phyloP scores from a whole-genome alignment of 2,797 vertebrate genomes.

The Cyprinella venusta region DNA sequence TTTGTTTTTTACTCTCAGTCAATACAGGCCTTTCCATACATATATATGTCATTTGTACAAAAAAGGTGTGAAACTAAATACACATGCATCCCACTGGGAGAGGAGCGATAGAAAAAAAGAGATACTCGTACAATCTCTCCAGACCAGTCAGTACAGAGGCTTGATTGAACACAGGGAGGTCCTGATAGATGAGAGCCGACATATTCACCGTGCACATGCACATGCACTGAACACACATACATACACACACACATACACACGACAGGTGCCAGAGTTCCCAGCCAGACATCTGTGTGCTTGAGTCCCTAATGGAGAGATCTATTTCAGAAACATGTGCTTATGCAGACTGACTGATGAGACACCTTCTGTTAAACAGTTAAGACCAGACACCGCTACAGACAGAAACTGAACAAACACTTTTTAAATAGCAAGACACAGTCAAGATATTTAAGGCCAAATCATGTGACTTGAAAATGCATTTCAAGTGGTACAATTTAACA shows the following conservation, averaged over 20 bases:
- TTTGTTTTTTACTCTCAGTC: background rate
- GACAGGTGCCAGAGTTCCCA: conserved; percentile 50
- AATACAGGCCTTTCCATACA: background rate
- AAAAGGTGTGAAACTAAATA: conserved; percentile 37
- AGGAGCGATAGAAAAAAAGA: background rate
- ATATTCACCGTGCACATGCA: conserved; percentile 46
- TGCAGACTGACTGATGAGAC: conserved; percentile 57
- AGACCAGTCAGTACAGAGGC: conserved; percentile 29
- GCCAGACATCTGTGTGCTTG: conserved; percentile 55
- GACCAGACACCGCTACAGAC: conserved; percentile 24
- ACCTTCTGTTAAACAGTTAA: conserved; percentile 59
- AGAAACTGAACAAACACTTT: conserved; percentile 44
- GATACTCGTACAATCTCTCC: background rate
- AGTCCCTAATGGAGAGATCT: conserved; percentile 53
- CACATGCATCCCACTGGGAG: conserved; percentile 6
- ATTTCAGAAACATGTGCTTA: conserved; percentile 57
- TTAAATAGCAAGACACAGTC: conserved; percentile 26
- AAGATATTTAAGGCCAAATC: conserved; percentile 26
- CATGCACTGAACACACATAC: conserved; percentile 19
- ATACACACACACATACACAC: conserved; percentile 37
- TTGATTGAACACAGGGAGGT: conserved; percentile 35
- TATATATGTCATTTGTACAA: background rate
- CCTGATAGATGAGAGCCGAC: conserved; percentile 44
- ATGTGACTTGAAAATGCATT: conserved; percentile 13
- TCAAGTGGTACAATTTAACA: conserved; percentile 15